phyloP scores from a whole-genome alignment of 2,888 invertebrate genomes.

The Catocala nupta region DNA sequence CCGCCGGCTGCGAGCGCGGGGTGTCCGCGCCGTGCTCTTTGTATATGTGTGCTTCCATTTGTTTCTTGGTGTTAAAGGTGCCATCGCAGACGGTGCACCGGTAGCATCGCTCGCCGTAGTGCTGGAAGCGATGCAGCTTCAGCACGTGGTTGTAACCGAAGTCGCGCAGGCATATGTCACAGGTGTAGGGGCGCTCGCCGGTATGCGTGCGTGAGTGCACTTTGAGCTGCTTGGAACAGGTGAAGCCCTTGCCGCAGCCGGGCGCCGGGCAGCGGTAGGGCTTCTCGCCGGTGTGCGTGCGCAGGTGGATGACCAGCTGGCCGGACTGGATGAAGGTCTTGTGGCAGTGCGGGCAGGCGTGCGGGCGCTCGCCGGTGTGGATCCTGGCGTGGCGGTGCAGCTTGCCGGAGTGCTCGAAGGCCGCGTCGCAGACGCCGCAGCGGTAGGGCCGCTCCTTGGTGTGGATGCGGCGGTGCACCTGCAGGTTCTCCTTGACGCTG shows the following conservation, averaged over 20 bases:
- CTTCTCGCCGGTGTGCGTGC: slow-evolving; percentile 96
- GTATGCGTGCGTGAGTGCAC: slow-evolving; percentile 97
- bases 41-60: slow-evolving; percentile 95
- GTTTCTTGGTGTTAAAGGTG: slow-evolving; percentile 96
- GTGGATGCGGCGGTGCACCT: slow-evolving; percentile 95
- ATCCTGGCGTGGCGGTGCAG: slow-evolving; percentile 96
- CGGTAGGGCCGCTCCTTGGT: slow-evolving; percentile 97
- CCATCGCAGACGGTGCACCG: slow-evolving; percentile 97
- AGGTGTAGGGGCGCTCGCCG: slow-evolving; percentile 96
- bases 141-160: slow-evolving; percentile 97
- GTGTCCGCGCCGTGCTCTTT: slow-evolving; percentile 86
- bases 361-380: slow-evolving; percentile 96
- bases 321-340: slow-evolving; percentile 97
- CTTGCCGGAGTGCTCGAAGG: slow-evolving; percentile 96
- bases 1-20: slow-evolving; percentile 72
- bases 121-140: slow-evolving; percentile 95
- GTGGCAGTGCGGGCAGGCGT: slow-evolving; percentile 94
- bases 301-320: slow-evolving; percentile 95
- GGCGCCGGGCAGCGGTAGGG: slow-evolving; percentile 93
- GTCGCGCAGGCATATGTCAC: slow-evolving; percentile 96
- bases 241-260: slow-evolving; percentile 96
- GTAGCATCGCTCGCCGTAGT: slow-evolving; percentile 96
- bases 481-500: slow-evolving; percentile 96
- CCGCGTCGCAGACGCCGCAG: slow-evolving; percentile 95
- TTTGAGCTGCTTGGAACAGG: slow-evolving; percentile 96